Evolutionary conservation across 1,140 invertebrate species (phyloP), one percentile per base, ranked within the genome.

Genomic region (roundworm (Caenorhabditis elegans)): DNA sequence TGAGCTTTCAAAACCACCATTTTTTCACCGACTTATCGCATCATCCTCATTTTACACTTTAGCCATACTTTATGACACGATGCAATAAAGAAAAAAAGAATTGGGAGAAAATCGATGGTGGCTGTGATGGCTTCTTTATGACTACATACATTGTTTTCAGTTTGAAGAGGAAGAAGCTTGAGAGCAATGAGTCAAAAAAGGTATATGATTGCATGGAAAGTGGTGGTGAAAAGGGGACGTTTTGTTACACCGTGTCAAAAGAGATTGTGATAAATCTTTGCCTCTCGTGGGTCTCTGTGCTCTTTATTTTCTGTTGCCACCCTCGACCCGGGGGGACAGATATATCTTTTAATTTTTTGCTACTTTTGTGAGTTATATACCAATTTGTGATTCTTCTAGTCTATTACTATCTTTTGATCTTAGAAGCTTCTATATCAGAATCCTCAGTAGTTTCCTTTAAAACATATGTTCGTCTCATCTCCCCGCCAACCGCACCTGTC

Each of bases 231-330:
- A 28, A 28, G 31, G 34, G 34, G 60, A n/a, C 17, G 22, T 34
- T 36, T 26, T 70, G 60, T 70, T 70, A 70, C 60, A 70, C 60
- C n/a, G 53, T 60, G 53, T 31, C 26, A 34, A 70, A 39, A 39
- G 11, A 34, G n/a, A 13, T 19, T 22, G 60, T 39, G 60, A 70
- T 70, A 70, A 70, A 70, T 70, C 60, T 70, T 43, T n/a, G 6
- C 11, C n/a, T 31, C 26, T 31, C 26, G 13, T 13, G 26, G n/a
- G 11, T 13, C 28, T n/a, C 26, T 10, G 6, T 10, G 34, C 11
- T 13, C 15, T 17, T 43, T n/a, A 11, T 10, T 70, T 22, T 10
- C 60, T 15, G 28, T 34, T 28, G 34, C 60, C 60, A 70, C 19
- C 60, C 34, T 70, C 34, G 34, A 39, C 31, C 60, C 34, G 26